Evolutionary conservation across 2,113 vertebrate species (phyloP), one percentile per base, ranked within the genome.

Genomic region (Jaculus jaculus): DNA sequence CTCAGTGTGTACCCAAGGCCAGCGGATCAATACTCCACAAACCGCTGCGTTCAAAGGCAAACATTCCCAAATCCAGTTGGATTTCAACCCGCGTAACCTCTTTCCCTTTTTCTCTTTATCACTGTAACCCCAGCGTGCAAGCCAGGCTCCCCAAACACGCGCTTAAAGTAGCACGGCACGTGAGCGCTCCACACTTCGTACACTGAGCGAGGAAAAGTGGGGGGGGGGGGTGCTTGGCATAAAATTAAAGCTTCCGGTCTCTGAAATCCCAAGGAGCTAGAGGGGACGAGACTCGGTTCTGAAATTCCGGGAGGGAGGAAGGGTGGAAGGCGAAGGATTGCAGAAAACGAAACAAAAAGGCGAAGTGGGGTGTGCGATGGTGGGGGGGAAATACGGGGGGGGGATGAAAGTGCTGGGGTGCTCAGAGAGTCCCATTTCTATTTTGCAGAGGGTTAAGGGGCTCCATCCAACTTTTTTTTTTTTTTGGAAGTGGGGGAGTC

Each of bases 241-340:
- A 97, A 95, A 97, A 91, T 95, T 89, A 96, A 97, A 95, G 97
- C 97, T 98, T 98, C 98, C 96, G 88, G 98, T 96, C 96, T 95
- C 96, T 87, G 93, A 51, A 89, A 95, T 92, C 95, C 90, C 94
- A 96, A 71, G 85, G 91, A 96, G 97, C 95, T 87, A 42, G 66
- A 47, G 90, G 92, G 92, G 96, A 93, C 94, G 94, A 95, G 96
- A 96, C 89, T 96, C 68, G 82, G 89, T 87, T 92, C 88, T 73
- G 75, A 96, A 95, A 94, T 72, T 87, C 90, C 68, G 30, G 78
- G 65, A 58, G 28, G 84, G 81, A 37, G 7, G 28, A 58, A 20
- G 5, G 37, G 30, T 5, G 20, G 26, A 74, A 66, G 73, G 58
- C 83, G n/a, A 84, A 30, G 34, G 78, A 84, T 23, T 75, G 92